phyloP scores from a whole-genome alignment of 1,140 invertebrate species.

The Zaprionus ghesquierei region DNA sequence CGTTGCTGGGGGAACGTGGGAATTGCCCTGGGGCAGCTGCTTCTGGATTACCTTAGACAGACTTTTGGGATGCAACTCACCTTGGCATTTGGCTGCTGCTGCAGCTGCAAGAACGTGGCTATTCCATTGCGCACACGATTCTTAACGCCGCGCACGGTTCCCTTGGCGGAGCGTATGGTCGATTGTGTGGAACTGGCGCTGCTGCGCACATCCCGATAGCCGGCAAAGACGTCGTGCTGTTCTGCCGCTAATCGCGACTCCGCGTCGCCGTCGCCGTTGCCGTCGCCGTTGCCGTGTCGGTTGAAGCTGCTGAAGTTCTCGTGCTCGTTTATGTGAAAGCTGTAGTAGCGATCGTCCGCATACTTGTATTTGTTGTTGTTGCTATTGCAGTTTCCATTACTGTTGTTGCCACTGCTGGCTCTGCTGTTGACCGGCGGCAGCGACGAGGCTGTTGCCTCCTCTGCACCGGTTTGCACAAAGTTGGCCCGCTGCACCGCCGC shows the following conservation, averaged over 20 bases:
- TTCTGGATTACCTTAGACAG: no score
- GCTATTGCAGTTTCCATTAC: neutral
- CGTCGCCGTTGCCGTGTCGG: conserved; percentile 63
- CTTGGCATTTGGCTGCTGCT: conserved; percentile 87
- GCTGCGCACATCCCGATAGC: conserved; percentile 90
- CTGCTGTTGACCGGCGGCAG: conserved; percentile 35
- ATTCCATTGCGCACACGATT: conserved; percentile 97
- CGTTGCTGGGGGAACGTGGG: neutral
- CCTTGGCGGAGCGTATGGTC: conserved; percentile 94
- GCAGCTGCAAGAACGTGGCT: conserved; percentile 96
- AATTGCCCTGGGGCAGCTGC: neutral
- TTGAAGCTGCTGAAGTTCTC: conserved; percentile 84
- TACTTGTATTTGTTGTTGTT: conserved; percentile 83
- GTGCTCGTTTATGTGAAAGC: conserved; percentile 91
- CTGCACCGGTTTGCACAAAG: conserved; percentile 73
- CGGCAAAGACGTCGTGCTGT: conserved; percentile 89
- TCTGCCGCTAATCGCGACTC: conserved; percentile 48
- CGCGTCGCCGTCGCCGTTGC: no score
- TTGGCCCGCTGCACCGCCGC: conserved; percentile 69
- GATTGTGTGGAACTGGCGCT: conserved; percentile 87
- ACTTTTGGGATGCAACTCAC: conserved; percentile 83
- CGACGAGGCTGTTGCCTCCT: conserved; percentile 33
- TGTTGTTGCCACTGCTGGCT: neutral
- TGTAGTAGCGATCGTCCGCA: conserved; percentile 90
- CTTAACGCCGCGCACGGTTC: conserved; percentile 95